Evolutionary conservation across 2,113 vertebrate species (phyloP).

Genomic region (Psittacara wagleri): DNA sequence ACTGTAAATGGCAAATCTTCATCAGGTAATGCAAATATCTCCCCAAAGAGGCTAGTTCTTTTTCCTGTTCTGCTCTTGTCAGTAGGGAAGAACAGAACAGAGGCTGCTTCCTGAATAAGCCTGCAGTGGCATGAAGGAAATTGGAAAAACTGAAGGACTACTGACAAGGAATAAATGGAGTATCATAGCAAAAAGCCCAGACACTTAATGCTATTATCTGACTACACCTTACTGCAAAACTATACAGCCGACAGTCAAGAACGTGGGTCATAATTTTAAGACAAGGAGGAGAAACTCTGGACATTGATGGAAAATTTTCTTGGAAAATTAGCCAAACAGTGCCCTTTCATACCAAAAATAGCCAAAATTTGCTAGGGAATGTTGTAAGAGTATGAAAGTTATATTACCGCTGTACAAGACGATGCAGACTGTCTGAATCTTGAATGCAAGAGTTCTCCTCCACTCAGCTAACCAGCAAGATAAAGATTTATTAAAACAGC

Average conservation of each 20-base stretch:
- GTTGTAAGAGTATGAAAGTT: neutral
- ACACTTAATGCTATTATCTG: neutral
- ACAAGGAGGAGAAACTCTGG: neutral
- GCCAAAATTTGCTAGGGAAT: neutral
- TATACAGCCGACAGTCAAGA: neutral
- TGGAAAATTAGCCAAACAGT: neutral
- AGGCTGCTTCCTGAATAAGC: neutral
- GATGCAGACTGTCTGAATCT: neutral
- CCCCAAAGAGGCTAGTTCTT: neutral
- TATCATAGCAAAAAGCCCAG: neutral
- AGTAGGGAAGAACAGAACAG: neutral
- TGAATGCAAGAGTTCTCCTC: neutral
- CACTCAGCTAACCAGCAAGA: neutral
- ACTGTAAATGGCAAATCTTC: neutral
- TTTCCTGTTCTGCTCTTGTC: neutral
- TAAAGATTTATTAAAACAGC: neutral
- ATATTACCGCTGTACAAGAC: neutral
- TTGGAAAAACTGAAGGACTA: neutral
- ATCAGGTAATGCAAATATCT: neutral
- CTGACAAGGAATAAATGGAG: neutral
- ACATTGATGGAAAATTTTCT: neutral
- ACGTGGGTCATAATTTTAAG: neutral
- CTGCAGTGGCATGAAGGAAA: neutral
- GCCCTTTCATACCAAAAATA: neutral
- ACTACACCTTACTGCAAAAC: neutral